Evolutionary conservation across 1,140 invertebrate genomes (phyloP).

Genomic region (Bombus huntii): DNA sequence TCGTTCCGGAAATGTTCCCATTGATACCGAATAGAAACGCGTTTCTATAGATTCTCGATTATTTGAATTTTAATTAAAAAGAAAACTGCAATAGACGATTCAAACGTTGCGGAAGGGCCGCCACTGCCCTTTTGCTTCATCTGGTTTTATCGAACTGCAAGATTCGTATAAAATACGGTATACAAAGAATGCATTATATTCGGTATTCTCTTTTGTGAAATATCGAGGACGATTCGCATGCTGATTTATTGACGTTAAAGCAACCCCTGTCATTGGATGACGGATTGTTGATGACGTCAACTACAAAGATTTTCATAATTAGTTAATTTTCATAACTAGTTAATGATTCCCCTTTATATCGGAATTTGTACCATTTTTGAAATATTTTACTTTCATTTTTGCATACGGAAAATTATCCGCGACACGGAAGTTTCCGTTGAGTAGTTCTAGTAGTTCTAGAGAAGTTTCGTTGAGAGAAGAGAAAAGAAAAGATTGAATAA

Average conservation of each 20-base stretch:
- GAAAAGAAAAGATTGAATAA: too few species aligned
- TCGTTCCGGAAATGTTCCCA: not conserved
- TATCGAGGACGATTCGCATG: not conserved
- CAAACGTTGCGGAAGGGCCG: not conserved
- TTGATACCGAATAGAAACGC: not conserved
- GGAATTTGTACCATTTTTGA: not conserved
- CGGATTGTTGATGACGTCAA: not conserved
- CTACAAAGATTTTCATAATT: not conserved
- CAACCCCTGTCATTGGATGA: not conserved
- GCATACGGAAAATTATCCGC: not conserved
- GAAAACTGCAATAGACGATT: not conserved
- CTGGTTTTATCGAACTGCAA: not conserved
- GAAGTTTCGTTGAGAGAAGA: not conserved
- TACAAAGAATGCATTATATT: not conserved
- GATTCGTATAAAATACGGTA: not conserved
- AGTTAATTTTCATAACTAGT: not conserved
- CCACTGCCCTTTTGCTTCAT: not conserved
- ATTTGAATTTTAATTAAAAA: slow-evolving; percentile 33
- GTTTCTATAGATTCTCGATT: not conserved
- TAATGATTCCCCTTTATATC: not conserved
- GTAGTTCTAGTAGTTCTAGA: not conserved
- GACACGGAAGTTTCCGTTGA: too few species aligned
- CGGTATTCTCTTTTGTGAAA: not conserved
- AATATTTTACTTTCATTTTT: not conserved
- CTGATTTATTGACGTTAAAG: not conserved